phyloP scores from a whole-genome alignment of 2,888 invertebrate species.

The Drosophila anomelani region DNA sequence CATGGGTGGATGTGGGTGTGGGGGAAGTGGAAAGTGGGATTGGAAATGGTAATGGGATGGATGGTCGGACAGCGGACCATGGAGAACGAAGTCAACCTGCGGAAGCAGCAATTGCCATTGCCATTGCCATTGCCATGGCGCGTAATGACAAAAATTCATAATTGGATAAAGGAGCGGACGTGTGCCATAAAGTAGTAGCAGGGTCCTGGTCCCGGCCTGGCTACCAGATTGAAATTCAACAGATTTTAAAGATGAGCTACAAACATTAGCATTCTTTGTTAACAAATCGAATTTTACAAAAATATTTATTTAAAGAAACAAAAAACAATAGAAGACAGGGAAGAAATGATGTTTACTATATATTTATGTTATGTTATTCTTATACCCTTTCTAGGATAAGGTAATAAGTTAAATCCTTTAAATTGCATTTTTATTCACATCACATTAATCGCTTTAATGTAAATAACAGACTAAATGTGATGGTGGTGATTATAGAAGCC shows the following conservation, averaged over 20 bases:
- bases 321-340: too few species aligned
- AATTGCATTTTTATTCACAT: too few species aligned
- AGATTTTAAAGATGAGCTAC: conserved; percentile 13
- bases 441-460: not conserved
- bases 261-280: conserved; percentile 1
- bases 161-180: conserved; percentile 78
- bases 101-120: conserved; percentile 51
- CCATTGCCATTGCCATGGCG: conserved; percentile 69
- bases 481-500: conserved; percentile 1
- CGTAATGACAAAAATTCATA: conserved; percentile 80
- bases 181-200: conserved; percentile 48
- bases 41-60: not conserved
- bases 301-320: not conserved
- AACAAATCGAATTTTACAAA: conserved; percentile 10
- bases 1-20: not conserved
- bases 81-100: conserved; percentile 5
- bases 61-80: not conserved
- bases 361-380: too few species aligned
- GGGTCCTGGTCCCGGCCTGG: not conserved
- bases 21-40: conserved; percentile 23
- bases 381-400: too few species aligned
- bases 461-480: conserved; percentile 4
- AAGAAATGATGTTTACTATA: too few species aligned
- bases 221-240: conserved; percentile 45
- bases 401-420: too few species aligned